Evolutionary conservation across 2,113 vertebrate genomes (phyloP).

Genomic region (Hippolais icterina): DNA sequence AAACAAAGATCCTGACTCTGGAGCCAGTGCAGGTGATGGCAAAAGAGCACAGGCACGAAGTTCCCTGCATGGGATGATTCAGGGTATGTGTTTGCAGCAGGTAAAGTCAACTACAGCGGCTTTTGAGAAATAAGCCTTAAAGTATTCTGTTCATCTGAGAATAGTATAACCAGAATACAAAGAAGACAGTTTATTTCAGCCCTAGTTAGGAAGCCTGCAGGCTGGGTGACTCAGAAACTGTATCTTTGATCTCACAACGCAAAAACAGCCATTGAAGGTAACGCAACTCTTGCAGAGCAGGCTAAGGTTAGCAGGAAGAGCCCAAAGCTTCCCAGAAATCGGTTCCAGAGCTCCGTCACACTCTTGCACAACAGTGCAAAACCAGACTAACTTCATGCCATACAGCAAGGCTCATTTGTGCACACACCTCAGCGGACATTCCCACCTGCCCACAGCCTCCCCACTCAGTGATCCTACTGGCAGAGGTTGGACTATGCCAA

Average conservation of each 20-base stretch:
- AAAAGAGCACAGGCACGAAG: neutral
- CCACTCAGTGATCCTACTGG: neutral
- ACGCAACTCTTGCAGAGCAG: neutral
- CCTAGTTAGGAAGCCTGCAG: neutral
- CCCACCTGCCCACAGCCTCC: neutral
- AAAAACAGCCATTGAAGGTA: neutral
- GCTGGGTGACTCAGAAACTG: neutral
- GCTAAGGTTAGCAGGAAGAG: neutral
- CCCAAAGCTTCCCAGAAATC: slow-evolving; percentile 14
- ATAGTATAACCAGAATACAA: neutral
- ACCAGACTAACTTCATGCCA: slow-evolving; percentile 43
- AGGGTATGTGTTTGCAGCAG: neutral
- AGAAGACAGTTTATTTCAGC: neutral
- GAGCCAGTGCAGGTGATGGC: neutral
- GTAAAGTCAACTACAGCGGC: neutral
- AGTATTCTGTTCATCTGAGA: neutral
- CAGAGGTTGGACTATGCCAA: neutral
- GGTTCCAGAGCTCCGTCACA: neutral
- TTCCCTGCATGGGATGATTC: neutral
- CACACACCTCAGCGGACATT: neutral
- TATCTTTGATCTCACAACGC: neutral
- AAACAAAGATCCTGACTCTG: neutral
- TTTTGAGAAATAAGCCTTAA: neutral
- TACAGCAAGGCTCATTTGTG: neutral
- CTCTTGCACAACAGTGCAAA: slow-evolving; percentile 24